These are phyloP conservation scores for Microtus ochrogaster DNA, from an alignment of 2,113 vertebrate genomes.

Conservation along the genomic window DNA sequence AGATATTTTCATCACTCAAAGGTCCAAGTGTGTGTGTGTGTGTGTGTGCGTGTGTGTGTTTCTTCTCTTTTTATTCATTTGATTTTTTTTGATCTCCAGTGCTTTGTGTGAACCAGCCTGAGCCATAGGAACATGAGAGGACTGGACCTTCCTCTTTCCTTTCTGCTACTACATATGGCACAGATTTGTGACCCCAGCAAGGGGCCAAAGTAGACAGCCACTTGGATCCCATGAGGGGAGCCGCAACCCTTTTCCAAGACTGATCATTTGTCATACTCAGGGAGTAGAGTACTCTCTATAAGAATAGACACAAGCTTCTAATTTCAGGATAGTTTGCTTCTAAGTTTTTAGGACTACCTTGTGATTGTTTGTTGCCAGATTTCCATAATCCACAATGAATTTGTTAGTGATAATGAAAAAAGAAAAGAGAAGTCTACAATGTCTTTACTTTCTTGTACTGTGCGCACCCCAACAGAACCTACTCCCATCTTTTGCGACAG, in stretches of 20 bases:
- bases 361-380: background rate
- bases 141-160: background rate
- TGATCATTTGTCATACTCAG: background rate
- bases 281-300: background rate
- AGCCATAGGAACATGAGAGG: background rate
- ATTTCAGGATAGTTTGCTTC: background rate
- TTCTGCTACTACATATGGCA: background rate
- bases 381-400: background rate
- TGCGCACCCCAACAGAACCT: background rate
- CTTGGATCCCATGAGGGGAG: background rate
- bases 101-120: background rate
- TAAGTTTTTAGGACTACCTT: background rate
- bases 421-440: background rate
- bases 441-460: background rate
- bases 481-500: background rate
- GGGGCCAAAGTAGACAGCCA: background rate
- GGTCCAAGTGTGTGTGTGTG: background rate
- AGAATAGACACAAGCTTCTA: background rate
- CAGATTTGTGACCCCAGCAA: background rate
- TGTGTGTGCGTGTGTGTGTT: background rate
- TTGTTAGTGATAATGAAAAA: background rate
- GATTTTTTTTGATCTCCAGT: background rate
- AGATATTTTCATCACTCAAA: background rate
- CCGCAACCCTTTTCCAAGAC: background rate
- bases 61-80: background rate